Evolutionary conservation across 1,140 invertebrate genomes (phyloP).

Genomic region (Pseudomyrmex flavicornis): DNA sequence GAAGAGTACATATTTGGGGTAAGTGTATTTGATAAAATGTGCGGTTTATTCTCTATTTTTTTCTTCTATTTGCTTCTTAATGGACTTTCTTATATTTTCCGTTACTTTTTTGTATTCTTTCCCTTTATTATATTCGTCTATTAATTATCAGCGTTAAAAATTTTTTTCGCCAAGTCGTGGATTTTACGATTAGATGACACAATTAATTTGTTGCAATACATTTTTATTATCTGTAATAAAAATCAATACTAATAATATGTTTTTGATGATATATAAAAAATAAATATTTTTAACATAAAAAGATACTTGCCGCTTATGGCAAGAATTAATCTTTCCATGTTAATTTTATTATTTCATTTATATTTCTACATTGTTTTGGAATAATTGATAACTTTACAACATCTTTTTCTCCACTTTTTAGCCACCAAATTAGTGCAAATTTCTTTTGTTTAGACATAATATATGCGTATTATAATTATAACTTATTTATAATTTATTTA

Average conservation of each 20-base stretch:
- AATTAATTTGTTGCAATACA: neutral
- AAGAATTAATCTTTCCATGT: neutral
- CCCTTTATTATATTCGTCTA: neutral
- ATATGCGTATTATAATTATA: no score
- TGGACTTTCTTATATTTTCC: neutral
- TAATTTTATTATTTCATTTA: neutral
- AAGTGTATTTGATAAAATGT: neutral
- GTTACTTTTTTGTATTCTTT: neutral
- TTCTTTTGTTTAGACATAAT: slow-evolving; percentile 1
- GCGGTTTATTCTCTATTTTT: neutral
- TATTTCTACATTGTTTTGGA: neutral
- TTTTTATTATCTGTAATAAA: neutral
- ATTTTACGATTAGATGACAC: neutral
- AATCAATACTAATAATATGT: neutral
- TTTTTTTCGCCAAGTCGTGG: neutral
- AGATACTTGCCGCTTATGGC: neutral
- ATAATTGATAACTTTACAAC: neutral
- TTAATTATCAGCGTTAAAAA: neutral
- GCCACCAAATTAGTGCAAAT: neutral
- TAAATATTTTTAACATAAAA: neutral
- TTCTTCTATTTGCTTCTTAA: neutral
- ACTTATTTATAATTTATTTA: no score
- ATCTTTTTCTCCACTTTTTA: neutral
- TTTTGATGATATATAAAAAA: neutral
- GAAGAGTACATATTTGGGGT: neutral